Evolutionary conservation across 2,888 invertebrate genomes (phyloP).

Genomic region (Drosophila mulleri): DNA sequence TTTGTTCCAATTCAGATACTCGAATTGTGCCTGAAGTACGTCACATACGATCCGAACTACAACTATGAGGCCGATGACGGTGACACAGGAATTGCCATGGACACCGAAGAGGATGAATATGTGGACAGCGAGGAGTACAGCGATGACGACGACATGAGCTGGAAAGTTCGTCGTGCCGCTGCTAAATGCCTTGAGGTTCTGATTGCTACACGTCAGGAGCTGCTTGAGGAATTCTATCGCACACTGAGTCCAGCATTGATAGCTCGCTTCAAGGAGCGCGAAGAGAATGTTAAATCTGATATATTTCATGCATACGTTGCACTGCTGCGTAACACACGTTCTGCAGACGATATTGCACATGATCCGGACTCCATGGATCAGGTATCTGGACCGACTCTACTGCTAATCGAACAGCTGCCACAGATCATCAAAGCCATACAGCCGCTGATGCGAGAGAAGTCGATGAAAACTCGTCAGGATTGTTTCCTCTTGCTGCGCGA

Average conservation of each 20-base stretch:
- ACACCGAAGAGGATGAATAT: slow-evolving; percentile 90
- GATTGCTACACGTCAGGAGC: slow-evolving; percentile 95
- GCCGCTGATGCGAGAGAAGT: slow-evolving; percentile 93
- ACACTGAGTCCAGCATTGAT: slow-evolving; percentile 96
- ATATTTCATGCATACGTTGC: slow-evolving; percentile 98
- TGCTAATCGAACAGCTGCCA: slow-evolving; percentile 88
- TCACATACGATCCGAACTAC: slow-evolving; percentile 99
- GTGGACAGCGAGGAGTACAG: slow-evolving; percentile 98
- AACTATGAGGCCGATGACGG: slow-evolving; percentile 97
- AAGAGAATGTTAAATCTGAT: slow-evolving; percentile 99
- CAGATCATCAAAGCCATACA: slow-evolving; percentile 95
- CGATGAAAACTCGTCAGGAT: slow-evolving; percentile 94
- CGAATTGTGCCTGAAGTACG: slow-evolving; percentile 94
- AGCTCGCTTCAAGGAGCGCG: slow-evolving; percentile 97
- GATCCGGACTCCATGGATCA: slow-evolving; percentile 91
- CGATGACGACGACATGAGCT: slow-evolving; percentile 99
- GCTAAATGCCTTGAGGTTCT: slow-evolving; percentile 99
- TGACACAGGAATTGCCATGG: slow-evolving; percentile 89
- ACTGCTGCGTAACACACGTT: slow-evolving; percentile 94
- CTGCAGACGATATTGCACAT: slow-evolving; percentile 88
- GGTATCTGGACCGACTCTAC: slow-evolving; percentile 89
- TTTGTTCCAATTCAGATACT: slow-evolving; percentile 87
- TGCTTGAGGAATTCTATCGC: slow-evolving; percentile 94
- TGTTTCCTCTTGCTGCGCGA: slow-evolving; percentile 96
- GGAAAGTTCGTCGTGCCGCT: slow-evolving; percentile 98